Evolutionary conservation across 2,888 invertebrate genomes (phyloP), one percentile per base, ranked within the genome.

Genomic region (Schizaphis graminum): DNA sequence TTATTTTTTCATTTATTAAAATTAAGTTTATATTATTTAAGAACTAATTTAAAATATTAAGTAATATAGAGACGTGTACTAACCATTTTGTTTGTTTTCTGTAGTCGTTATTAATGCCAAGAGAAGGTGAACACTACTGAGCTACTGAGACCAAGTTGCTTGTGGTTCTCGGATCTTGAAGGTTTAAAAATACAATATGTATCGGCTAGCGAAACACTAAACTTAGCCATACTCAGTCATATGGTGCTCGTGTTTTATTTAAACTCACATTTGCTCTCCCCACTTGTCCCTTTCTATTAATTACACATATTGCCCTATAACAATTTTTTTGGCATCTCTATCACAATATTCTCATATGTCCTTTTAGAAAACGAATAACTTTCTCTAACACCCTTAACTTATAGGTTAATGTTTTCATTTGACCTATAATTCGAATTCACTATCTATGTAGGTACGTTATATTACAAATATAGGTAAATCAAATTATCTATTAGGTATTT

Each of bases 141-240:
- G 91, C 91, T 87, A 53, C 86, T 91, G 86, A 1, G 67, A 24
- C 35, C 85, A 91, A 89, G 87, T 91, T 86, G 87, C 35, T 90
- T 26, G 49, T n/a, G 86, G 85, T 94, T 53, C 86, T 91, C 67
- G 67, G 49, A 24, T 90, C 86, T 87, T 53, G 28, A 28, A 24
- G n/a, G 91, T 91, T 94, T 94, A 94, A 94, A 94, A 94, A 94
- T 94, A 94, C 67, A 91, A 94, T n/a, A 77, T 61, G 35, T 49
- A 61, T 86, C 86, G 67, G 86, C 93, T 35, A 61, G 61, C 94
- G 94, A 90, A 94, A 94, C 86, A 94, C 87, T 94, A 94, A 94
- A 94, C 94, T 94, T 94, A 94, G 94, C 94, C 94, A 94, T 94
- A 94, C 94, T 91, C 94, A 94, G 94, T 94, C 94, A 94, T 94